These are phyloP conservation scores for Heliconius aoede DNA, from an alignment of 2,888 invertebrate species.

Conservation along the genomic window DNA sequence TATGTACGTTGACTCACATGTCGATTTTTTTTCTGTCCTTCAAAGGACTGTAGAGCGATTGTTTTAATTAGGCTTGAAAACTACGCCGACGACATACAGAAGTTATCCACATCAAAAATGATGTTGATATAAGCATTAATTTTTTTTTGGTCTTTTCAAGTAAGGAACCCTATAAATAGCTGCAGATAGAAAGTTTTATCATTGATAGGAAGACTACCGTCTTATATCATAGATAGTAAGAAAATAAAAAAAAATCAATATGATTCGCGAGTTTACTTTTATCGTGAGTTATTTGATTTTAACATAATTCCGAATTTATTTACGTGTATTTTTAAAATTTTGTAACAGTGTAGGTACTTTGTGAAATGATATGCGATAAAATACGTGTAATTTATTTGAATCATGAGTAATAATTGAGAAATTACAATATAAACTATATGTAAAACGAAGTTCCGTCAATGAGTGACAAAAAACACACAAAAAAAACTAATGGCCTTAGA, in stretches of 20 bases:
- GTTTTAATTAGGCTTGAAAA: background rate
- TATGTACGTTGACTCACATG: background rate
- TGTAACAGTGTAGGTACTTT: background rate
- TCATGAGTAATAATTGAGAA: no score
- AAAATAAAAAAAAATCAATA: background rate
- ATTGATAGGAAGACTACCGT: background rate
- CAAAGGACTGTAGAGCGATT: background rate
- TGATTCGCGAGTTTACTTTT: background rate
- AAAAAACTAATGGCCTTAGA: no score
- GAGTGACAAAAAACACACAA: no score
- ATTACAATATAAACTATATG: no score
- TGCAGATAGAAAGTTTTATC: conserved; percentile 6
- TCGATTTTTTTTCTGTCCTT: background rate
- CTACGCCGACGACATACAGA: background rate
- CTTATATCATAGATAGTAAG: background rate
- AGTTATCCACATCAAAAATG: background rate
- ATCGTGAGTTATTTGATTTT: background rate
- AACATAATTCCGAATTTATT: background rate
- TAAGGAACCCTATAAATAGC: background rate
- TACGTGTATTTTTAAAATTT: background rate
- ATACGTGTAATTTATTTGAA: no score
- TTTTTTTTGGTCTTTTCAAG: background rate
- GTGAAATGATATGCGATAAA: background rate
- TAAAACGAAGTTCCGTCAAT: no score
- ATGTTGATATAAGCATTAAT: background rate